These are phyloP conservation scores for Erythrolamprus reginae DNA, from an alignment of 2,113 vertebrate genomes.

Conservation along the genomic window DNA sequence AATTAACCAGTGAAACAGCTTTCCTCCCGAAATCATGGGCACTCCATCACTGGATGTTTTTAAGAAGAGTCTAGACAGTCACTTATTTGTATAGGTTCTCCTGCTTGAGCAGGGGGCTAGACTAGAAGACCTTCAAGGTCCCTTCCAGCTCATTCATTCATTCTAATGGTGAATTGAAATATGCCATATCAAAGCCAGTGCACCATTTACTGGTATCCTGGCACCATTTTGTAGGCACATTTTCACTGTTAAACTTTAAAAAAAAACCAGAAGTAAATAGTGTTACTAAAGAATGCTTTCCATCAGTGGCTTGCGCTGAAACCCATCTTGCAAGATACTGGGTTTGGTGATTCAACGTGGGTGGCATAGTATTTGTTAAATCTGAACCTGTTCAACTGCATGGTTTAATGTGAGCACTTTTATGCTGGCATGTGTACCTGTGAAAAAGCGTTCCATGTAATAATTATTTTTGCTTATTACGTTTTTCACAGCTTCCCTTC, in stretches of 20 bases:
- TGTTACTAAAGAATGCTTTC: conserved; percentile 5
- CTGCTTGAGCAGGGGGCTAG: too few relatives aligned
- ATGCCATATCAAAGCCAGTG: neutral
- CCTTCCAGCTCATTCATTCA: too few relatives aligned
- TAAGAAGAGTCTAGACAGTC: too few relatives aligned
- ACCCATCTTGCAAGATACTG: conserved; percentile 13
- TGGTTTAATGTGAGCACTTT: neutral
- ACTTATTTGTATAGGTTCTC: too few relatives aligned
- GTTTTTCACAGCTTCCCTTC: neutral
- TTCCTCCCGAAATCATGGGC: too few relatives aligned
- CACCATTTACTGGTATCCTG: neutral
- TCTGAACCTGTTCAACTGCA: conserved; percentile 28
- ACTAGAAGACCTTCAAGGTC: too few relatives aligned
- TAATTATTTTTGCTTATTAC: conserved; percentile 15
- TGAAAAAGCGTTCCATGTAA: neutral
- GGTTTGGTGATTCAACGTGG: neutral
- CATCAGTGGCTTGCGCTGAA: neutral
- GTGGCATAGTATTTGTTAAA: conserved; percentile 15
- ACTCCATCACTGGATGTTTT: too few relatives aligned
- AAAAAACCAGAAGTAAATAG: neutral
- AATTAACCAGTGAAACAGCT: too few relatives aligned
- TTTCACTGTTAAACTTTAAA: neutral
- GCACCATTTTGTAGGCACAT: neutral
- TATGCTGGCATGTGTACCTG: neutral
- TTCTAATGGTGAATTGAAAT: neutral